These are phyloP conservation scores for Notolabrus celidotus DNA, from an alignment of 2,797 vertebrate species.

Conservation along the genomic window DNA sequence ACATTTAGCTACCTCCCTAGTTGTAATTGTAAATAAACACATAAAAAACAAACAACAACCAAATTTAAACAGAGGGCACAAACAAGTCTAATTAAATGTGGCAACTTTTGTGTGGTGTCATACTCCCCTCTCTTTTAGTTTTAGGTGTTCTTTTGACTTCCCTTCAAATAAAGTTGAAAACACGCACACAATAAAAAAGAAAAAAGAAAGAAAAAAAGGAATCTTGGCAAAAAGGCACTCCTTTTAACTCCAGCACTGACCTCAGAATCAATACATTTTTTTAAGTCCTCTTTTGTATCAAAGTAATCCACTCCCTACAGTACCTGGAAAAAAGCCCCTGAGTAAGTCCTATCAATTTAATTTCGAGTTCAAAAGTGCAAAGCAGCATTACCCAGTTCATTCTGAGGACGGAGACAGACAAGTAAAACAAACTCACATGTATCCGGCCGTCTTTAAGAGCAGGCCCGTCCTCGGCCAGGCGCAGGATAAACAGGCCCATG, in stretches of 20 bases:
- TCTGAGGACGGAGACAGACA: constrained; percentile 22
- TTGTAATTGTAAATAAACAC: too few relatives aligned
- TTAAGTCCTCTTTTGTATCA: background rate
- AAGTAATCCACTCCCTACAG: background rate
- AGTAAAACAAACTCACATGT: constrained; percentile 84
- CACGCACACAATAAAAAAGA: background rate
- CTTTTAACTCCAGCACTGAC: background rate
- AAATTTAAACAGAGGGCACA: too few relatives aligned
- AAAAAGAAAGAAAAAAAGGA: background rate
- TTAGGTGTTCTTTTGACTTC: background rate
- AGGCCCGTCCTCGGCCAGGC: constrained; percentile 95
- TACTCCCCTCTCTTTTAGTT: background rate
- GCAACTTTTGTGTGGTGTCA: background rate
- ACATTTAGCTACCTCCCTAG: too few relatives aligned
- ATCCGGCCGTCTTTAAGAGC: constrained; percentile 95
- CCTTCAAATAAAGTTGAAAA: background rate
- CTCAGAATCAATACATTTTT: background rate
- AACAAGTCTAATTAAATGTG: too few relatives aligned
- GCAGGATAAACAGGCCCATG: constrained; percentile 98
- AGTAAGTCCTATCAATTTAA: background rate
- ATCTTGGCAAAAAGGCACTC: background rate
- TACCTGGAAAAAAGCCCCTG: background rate
- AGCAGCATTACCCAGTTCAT: background rate
- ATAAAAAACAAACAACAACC: too few relatives aligned
- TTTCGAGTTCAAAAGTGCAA: background rate